Percentiles rank a stretch among this genome's conserved stretches.
Evolutionary conservation across 2,113 vertebrate genomes (phyloP).

Genomic region (Amazona guildingii): DNA sequence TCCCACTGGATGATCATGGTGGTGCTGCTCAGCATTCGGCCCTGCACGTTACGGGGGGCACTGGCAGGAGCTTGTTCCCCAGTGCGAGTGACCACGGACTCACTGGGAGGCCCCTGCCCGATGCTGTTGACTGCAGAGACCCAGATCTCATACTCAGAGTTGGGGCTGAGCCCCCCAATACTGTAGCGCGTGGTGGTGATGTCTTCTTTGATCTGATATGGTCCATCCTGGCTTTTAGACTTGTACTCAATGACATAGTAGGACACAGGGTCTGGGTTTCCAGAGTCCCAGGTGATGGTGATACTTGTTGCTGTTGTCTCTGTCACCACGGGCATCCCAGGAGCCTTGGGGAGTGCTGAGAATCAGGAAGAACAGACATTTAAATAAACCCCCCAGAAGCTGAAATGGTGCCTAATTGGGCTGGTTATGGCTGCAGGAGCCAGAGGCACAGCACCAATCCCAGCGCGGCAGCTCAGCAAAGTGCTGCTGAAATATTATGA

Average conservation of each 20-base stretch:
- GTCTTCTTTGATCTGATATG: conserved; percentile 92
- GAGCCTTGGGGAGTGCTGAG: conserved; percentile 95
- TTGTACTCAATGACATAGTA: conserved; percentile 97
- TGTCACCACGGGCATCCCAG: conserved; percentile 91
- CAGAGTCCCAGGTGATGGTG: conserved; percentile 98
- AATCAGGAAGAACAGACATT: conserved; percentile 47
- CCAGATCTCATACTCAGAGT: conserved; percentile 97
- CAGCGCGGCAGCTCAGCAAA: not conserved
- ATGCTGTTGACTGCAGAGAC: conserved; percentile 97
- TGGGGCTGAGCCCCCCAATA: conserved; percentile 96
- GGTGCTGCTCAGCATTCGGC: conserved; percentile 90
- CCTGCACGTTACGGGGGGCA: conserved; percentile 91
- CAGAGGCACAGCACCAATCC: conserved; percentile 1
- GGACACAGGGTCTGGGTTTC: conserved; percentile 94
- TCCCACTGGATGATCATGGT: conserved; percentile 99
- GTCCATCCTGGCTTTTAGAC: conserved; percentile 92
- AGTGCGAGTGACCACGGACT: conserved; percentile 90
- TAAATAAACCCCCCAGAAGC: not conserved
- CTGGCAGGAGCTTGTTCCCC: conserved; percentile 96
- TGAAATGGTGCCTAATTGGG: conserved; percentile 39
- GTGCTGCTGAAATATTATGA: conserved; percentile 37
- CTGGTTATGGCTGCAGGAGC: conserved; percentile 11
- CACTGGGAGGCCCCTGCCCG: conserved; percentile 94
- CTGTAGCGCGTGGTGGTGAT: conserved; percentile 99
- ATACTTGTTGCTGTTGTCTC: conserved; percentile 98